These are phyloP conservation scores for Saguinus imperator DNA, from an alignment of 2,113 vertebrate species.

Conservation along the genomic window DNA sequence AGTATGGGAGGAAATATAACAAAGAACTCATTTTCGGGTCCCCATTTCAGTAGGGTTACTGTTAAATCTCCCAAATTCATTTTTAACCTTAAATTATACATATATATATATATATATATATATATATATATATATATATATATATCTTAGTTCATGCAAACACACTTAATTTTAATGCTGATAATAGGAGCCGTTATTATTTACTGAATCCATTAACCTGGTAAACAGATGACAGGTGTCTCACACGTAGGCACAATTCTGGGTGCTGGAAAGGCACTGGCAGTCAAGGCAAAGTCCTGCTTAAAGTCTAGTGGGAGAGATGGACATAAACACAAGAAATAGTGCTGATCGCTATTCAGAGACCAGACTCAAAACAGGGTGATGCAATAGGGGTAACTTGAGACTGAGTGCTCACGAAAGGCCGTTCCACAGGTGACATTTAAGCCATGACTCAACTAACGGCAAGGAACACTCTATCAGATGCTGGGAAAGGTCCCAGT, in stretches of 20 bases:
- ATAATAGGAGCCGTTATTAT: neutral
- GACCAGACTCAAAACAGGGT: neutral
- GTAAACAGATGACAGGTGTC: neutral
- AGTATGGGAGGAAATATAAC: neutral
- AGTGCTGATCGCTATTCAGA: neutral
- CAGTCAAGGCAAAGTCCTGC: neutral
- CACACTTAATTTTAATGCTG: neutral
- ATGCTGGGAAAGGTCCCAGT: neutral
- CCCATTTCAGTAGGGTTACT: neutral
- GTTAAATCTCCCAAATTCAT: neutral
- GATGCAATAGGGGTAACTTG: fast-evolving
- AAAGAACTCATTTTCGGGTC: neutral
- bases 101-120: neutral
- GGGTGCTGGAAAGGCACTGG: neutral
- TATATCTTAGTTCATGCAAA: neutral
- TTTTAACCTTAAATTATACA: neutral
- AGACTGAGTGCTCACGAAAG: neutral
- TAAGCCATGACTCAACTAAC: neutral
- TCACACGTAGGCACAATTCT: neutral
- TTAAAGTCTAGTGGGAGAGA: neutral
- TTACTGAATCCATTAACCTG: neutral
- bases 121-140: too few species aligned
- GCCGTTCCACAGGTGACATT: neutral
- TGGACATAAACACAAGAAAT: too few species aligned
- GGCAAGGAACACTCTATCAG: neutral